Conservation (phyloP, 2,888 invertebrate genomes). For the Pollenia griseotomentosa region DNA sequence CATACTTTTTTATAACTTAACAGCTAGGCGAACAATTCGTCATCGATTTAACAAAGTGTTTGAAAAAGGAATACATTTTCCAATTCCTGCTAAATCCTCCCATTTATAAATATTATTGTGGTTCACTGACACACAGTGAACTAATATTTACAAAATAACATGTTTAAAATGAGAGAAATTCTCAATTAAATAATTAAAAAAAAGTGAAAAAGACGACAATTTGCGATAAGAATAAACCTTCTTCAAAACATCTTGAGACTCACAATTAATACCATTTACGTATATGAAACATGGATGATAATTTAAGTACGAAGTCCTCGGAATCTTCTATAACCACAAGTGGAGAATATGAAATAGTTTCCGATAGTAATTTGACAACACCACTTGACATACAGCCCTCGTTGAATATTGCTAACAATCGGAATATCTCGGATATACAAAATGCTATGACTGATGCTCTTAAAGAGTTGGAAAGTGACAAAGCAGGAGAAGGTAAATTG, state of each 20-base stretch:
- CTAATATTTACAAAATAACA: constrained; percentile 34
- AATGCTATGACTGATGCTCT: constrained; percentile 87
- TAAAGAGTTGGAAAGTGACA: constrained; percentile 81
- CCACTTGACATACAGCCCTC: constrained; percentile 84
- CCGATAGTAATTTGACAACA: constrained; percentile 84
- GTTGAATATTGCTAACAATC: constrained; percentile 87
- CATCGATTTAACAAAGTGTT: constrained; percentile 80
- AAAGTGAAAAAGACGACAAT: constrained; percentile 29
- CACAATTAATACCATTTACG: constrained; percentile 8
- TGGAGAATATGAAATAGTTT: constrained; percentile 89
- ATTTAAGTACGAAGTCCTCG: constrained; percentile 88
- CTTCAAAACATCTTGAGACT: background rate
- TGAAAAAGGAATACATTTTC: constrained; percentile 64
- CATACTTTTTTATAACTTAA: constrained; percentile 48
- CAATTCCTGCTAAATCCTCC: background rate
- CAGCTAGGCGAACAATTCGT: constrained; percentile 78
- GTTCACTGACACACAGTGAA: background rate
- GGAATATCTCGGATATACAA: constrained; percentile 87
- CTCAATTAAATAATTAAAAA: background rate
- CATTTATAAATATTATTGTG: constrained; percentile 4
- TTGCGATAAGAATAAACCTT: constrained; percentile 8
- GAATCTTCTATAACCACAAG: constrained; percentile 89
- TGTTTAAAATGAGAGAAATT: background rate
- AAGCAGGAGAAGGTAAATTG: constrained; percentile 69
- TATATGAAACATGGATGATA: constrained; percentile 86